These are phyloP conservation scores for Drosophila histrio DNA, from an alignment of 2,888 invertebrate species.

Conservation along the genomic window DNA sequence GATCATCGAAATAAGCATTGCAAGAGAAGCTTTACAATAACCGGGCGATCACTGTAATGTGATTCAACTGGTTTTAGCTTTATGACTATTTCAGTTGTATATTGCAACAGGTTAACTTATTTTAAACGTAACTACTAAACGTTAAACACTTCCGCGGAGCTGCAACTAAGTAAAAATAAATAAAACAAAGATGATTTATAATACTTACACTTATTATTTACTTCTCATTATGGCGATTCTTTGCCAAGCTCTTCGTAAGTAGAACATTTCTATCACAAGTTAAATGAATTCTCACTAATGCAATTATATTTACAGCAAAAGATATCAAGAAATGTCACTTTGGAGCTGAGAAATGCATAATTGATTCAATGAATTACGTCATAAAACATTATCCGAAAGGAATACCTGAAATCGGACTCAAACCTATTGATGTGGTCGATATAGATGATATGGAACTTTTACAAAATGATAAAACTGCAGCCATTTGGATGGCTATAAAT, in stretches of 20 bases:
- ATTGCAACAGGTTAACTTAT: not conserved
- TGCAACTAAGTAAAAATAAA: not conserved
- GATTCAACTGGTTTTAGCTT: not conserved
- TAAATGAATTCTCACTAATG: not conserved
- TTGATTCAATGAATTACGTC: constrained; percentile 37
- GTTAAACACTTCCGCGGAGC: not conserved
- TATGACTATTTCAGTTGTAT: not conserved
- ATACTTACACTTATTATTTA: not conserved
- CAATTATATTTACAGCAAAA: constrained; percentile 23
- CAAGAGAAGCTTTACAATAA: not conserved
- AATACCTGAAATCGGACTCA: constrained; percentile 46
- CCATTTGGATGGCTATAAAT: constrained; percentile 14
- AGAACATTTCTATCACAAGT: not conserved
- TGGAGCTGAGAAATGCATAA: constrained; percentile 41
- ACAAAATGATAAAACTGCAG: not conserved
- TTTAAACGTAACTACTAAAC: not conserved
- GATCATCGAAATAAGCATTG: not conserved
- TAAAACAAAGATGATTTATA: not conserved
- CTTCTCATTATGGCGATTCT: not conserved
- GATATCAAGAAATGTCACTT: constrained; percentile 46
- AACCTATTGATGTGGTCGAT: constrained; percentile 50
- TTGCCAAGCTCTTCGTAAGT: constrained; percentile 17
- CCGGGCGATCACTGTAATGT: not conserved
- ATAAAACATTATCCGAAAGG: constrained; percentile 45
- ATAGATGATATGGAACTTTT: constrained; percentile 29